Evolutionary conservation across 2,888 invertebrate genomes (phyloP), one percentile per base, ranked within the genome.

Genomic region (Cremastinae sp.): DNA sequence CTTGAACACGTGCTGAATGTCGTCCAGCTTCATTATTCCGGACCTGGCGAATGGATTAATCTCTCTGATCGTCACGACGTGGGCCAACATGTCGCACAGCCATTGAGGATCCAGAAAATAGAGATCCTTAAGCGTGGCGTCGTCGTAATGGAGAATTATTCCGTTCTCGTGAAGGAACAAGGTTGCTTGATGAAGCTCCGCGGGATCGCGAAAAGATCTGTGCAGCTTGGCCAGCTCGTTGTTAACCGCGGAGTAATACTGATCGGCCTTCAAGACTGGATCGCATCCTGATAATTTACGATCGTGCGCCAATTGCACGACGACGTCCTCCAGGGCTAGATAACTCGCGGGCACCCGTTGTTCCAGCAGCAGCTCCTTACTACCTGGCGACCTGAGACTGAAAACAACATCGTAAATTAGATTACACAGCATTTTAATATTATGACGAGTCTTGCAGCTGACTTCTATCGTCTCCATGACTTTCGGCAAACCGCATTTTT

Each of bases 31-130:
- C 98, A 99, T 99, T 56, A 98, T 81, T 91, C 97, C 98, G 73
- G 95, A 95, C 80, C 94, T 92, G 0, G 97, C 97, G 89, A 98
- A 98, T 0, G 97, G 97, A 91, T 98, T 98, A 80, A 98, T 97
- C 90, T 98, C 98, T n/a, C 98, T 90, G 16, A 98, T 97, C 0
- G 98, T 98, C 38, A 99, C 97, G 0, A 99, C 98, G 89, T 97
- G 97, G 0, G 99, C 98, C 43, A 99, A 90, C 93, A 98, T 96
- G 89, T 99, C 99, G 90, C 98, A 99, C 47, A 99, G 92, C 99
- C 99, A 99, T 89, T 99, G 99, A 0, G 99, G 98, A 89, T 98
- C 96, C 51, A 99, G 91, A 90, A 99, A 99, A 90, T 98, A 98
- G 59, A 98, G 92, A 90, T 99, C 98, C 86, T 97, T 95, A 1